A percentile compares a stretch with the other conserved stretches of the same genome.
These are phyloP conservation scores for Bicyclus anynana DNA, from an alignment of 1,140 invertebrate species.

Conservation along the genomic window DNA sequence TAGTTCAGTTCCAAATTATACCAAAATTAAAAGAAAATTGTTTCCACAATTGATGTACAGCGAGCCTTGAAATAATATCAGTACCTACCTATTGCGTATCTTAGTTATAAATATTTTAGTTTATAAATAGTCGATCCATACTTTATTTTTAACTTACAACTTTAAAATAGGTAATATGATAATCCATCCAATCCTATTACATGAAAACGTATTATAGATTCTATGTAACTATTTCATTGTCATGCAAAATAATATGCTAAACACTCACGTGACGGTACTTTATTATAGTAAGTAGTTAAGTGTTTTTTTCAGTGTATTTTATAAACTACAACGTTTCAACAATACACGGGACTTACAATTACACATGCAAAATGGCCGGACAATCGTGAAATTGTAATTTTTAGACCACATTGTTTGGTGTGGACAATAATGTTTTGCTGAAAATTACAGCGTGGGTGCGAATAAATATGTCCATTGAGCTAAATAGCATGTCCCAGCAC, in stretches of 20 bases:
- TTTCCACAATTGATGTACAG: too few species aligned
- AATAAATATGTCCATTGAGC: constrained; percentile 23
- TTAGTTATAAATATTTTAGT: too few species aligned
- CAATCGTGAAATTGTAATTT: constrained; percentile 31
- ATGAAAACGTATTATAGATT: neutral
- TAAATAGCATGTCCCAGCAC: constrained; percentile 23
- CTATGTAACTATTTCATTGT: constrained; percentile 7
- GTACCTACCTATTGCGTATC: too few species aligned
- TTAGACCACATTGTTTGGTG: constrained; percentile 37
- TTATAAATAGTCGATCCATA: too few species aligned
- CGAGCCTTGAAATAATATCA: too few species aligned
- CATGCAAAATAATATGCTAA: constrained; percentile 19
- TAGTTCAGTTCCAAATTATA: too few species aligned
- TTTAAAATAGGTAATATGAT: too few species aligned
- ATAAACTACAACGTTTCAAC: neutral
- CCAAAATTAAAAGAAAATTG: too few species aligned
- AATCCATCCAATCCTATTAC: neutral
- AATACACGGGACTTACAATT: neutral
- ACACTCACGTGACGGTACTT: constrained; percentile 4
- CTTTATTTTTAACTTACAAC: too few species aligned
- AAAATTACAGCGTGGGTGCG: constrained; percentile 21
- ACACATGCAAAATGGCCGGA: neutral
- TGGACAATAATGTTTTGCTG: constrained; percentile 18
- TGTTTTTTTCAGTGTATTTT: neutral
- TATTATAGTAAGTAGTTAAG: neutral